Evolutionary conservation across 1,140 invertebrate genomes (phyloP).

Genomic region (Parapsyche elsis): DNA sequence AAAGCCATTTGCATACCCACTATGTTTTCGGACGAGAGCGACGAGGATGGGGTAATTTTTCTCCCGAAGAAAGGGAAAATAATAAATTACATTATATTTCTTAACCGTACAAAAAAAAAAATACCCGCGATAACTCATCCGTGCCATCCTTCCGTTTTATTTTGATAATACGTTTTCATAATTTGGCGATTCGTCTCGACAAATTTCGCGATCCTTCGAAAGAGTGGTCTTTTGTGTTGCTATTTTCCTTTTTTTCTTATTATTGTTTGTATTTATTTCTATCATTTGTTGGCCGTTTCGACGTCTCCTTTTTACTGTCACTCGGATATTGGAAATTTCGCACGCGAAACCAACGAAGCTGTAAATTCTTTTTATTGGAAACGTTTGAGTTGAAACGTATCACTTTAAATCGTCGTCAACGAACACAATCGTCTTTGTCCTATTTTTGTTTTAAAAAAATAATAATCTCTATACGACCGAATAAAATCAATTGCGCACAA

Average conservation of each 20-base stretch:
- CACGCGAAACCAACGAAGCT: background rate
- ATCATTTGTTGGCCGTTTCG: no score
- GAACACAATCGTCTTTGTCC: background rate
- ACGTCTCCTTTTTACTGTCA: background rate
- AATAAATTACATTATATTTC: conserved; percentile 25
- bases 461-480: no score
- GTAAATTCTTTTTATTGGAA: conserved; percentile 20
- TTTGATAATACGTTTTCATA: conserved; percentile 14
- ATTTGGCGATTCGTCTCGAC: conserved; percentile 21
- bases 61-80: background rate
- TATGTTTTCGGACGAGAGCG: background rate
- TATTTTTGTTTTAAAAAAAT: no score
- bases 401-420: background rate
- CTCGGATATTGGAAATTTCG: conserved; percentile 16
- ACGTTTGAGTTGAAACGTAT: background rate
- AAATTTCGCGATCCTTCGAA: background rate
- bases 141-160: background rate
- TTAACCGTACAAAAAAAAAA: conserved; percentile 13
- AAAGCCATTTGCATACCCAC: conserved; percentile 18
- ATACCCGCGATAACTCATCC: conserved; percentile 7
- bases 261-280: no score
- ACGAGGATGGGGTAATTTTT: conserved; percentile 11
- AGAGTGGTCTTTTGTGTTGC: no score
- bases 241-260: no score
- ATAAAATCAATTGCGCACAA: no score